phyloP scores from a whole-genome alignment of 2,113 vertebrate species.

The Zapornia atra region DNA sequence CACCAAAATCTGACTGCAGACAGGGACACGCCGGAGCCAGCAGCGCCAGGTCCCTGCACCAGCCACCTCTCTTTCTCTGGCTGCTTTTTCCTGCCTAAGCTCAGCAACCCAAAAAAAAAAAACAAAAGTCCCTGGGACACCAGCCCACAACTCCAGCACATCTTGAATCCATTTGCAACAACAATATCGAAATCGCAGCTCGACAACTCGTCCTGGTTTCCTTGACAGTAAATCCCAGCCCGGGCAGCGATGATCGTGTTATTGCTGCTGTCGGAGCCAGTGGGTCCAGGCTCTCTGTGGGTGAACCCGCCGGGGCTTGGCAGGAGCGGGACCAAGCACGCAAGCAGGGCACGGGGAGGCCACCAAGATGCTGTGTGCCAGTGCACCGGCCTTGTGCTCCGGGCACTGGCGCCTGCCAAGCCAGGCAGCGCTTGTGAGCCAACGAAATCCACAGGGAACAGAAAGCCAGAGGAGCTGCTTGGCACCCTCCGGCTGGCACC shows the following conservation, averaged over 20 bases:
- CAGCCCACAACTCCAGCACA: conserved; percentile 15
- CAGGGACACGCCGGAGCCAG: neutral
- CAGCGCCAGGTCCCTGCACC: accelerated
- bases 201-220: neutral
- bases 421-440: neutral
- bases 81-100: neutral
- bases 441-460: neutral
- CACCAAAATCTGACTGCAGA: neutral
- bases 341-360: neutral
- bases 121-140: neutral
- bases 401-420: neutral
- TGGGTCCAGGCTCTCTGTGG: neutral
- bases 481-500: neutral
- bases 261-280: neutral
- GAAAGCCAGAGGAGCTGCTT: neutral
- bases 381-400: neutral
- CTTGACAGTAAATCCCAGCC: conserved; percentile 67
- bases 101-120: neutral
- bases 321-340: neutral
- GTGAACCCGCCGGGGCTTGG: neutral
- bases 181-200: conserved; percentile 38
- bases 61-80: neutral
- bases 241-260: neutral
- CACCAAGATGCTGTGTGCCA: neutral
- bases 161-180: conserved; percentile 53